These are phyloP conservation scores for Morone chrysops DNA, from an alignment of 2,113 vertebrate species.

Conservation along the genomic window DNA sequence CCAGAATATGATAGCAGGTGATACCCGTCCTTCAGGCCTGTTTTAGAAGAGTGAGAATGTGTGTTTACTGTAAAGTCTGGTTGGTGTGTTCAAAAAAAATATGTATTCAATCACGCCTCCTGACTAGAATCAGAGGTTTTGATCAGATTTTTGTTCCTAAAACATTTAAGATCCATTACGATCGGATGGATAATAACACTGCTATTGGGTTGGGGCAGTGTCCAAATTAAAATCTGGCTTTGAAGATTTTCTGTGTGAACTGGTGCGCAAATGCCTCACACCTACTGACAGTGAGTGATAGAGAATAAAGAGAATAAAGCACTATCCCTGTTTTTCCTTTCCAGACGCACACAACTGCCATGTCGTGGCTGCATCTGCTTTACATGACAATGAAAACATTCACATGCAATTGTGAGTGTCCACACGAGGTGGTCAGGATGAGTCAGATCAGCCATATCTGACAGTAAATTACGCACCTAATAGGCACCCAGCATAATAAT, in stretches of 20 bases:
- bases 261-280: not conserved
- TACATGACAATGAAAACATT: not conserved
- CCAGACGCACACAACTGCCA: not conserved
- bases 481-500: not conserved
- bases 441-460: slow-evolving; percentile 1
- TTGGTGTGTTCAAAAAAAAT: not conserved
- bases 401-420: not conserved
- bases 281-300: not conserved
- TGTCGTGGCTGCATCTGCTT: not conserved
- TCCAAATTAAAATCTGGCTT: not conserved
- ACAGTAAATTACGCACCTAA: not conserved
- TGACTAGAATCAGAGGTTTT: not conserved
- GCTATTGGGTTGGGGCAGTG: not conserved
- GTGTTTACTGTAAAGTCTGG: slow-evolving; percentile 41
- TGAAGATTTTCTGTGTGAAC: not conserved
- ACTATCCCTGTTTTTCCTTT: not conserved
- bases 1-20: slow-evolving; percentile 61
- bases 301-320: not conserved
- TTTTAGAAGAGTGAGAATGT: slow-evolving; percentile 12
- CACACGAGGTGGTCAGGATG: not conserved
- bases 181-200: not conserved
- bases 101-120: not conserved
- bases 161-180: not conserved
- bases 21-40: slow-evolving; percentile 23
- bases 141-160: not conserved